Evolutionary conservation across 2,797 vertebrate species (phyloP).

Genomic region (Tokudaia tokunoshimensis): DNA sequence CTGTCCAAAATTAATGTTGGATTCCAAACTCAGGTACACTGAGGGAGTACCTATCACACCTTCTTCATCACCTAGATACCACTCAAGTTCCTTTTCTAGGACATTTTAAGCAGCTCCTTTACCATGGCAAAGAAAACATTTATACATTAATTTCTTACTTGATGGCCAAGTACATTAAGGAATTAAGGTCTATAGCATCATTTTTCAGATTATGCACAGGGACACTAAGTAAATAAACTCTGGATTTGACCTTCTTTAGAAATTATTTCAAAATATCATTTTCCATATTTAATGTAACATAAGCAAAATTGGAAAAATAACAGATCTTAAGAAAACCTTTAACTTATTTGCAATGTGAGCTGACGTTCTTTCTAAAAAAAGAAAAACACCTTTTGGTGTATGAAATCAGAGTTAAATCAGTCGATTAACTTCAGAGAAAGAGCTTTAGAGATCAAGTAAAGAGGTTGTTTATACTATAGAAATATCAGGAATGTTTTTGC

Average conservation of each 20-base stretch:
- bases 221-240: not conserved
- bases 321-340: not conserved
- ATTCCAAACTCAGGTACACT: too few species aligned
- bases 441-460: constrained; percentile 23
- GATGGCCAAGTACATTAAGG: not conserved
- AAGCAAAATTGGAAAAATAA: constrained; percentile 1
- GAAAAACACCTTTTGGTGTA: not conserved
- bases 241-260: not conserved
- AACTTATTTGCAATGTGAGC: constrained; percentile 14
- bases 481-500: constrained; percentile 56
- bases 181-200: not conserved
- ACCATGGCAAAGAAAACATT: not conserved
- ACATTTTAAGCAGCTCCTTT: not conserved
- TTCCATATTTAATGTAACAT: constrained; percentile 6
- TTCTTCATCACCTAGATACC: not conserved
- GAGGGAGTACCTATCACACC: not conserved
- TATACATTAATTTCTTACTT: not conserved
- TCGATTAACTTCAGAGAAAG: constrained; percentile 15
- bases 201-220: not conserved
- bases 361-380: not conserved
- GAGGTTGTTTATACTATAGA: constrained; percentile 51
- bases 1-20: not conserved
- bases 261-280: not conserved
- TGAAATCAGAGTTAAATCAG: constrained; percentile 25
- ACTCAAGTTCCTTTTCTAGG: not conserved